Conservation (phyloP, 2,888 invertebrate species). For the Oscheius sp. region DNA sequence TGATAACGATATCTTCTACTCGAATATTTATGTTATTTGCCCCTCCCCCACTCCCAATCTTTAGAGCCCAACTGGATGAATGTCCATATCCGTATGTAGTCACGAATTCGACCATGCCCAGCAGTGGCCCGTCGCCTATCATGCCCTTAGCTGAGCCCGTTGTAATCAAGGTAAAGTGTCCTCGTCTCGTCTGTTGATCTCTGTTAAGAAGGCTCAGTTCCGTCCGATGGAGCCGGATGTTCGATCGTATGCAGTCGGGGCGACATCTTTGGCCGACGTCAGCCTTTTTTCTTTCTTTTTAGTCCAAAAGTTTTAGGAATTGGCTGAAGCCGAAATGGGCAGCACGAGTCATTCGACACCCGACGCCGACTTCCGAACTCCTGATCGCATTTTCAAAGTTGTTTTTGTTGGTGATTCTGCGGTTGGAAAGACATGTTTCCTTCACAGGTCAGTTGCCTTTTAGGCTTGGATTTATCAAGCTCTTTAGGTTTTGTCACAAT, state of each 20-base stretch:
- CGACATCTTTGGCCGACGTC: slow-evolving; percentile 40
- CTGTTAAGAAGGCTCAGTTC: slow-evolving; percentile 44
- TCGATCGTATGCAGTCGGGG: background rate
- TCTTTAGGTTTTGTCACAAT: slow-evolving; percentile 75
- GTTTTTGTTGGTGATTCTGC: slow-evolving; percentile 78
- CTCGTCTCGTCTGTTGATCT: background rate
- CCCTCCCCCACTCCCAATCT: background rate
- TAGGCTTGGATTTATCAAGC: background rate
- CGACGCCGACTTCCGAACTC: slow-evolving; percentile 61
- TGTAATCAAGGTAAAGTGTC: slow-evolving; percentile 1
- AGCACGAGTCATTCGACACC: slow-evolving; percentile 7
- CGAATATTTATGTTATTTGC: too few relatives aligned
- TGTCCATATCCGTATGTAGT: slow-evolving; percentile 14
- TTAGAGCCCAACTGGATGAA: slow-evolving; percentile 16
- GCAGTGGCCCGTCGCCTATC: background rate
- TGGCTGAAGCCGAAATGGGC: slow-evolving; percentile 32
- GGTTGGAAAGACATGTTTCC: slow-evolving; percentile 78
- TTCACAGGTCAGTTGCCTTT: slow-evolving; percentile 74
- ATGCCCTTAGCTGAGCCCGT: background rate
- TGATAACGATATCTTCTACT: too few relatives aligned
- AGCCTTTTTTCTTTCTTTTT: background rate
- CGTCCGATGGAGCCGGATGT: slow-evolving; percentile 53
- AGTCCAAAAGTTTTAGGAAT: slow-evolving; percentile 26
- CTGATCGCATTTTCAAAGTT: slow-evolving; percentile 77
- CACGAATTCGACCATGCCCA: slow-evolving; percentile 7